Base-by-base conservation (phyloP, 2,113 vertebrate species). In the Pterocles orientalis region DNA sequence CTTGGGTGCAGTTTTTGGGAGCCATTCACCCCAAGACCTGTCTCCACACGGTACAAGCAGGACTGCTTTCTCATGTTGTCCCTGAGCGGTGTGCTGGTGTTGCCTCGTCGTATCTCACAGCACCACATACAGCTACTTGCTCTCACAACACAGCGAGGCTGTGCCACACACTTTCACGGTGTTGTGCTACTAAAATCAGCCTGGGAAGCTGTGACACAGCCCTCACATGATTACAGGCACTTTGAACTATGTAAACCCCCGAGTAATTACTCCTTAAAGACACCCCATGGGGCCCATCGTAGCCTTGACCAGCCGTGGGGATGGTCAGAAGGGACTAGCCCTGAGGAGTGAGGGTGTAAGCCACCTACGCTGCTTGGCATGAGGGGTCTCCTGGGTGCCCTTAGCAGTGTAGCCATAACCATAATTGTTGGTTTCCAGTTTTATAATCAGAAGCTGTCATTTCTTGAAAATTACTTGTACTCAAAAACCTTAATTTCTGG, bases 41-140 rank as follows among this genome's bases (percentile, higher is more conserved):
- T 12, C 75, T 93, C 0, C 0, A 2, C 1, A n/a, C 58, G 50
- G 4, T 39, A 6, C 1, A 33, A 0, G 5, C 43, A 64, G 14
- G 53, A 34, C 10, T 61, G 31, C 39, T 58, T 78, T n/a, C 66
- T 62, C 58, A 41, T 76, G 12, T 60, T 45, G 34, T 1, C 36
- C 79, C 56, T 54, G 25, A 29, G 29, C 26, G 33, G 31, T 43
- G 33, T 54, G 41, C 36, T n/a, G 29, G 68, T 21, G 17, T 57
- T 61, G 25, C 54, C 71, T 84, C 8, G 0, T 14, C 9, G 3
- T 2, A 45, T 41, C 41, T 66, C 14, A 2, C 26, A 50, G 29
- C 56, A 20, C 75, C 21, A 21, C 9, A 0, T 31, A 19, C 10
- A 36, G 23, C 17, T 41, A 2, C 36, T 16, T 18, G 0, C 19